phyloP scores from a whole-genome alignment of 1,140 invertebrate genomes.

The Apolygus lucorum region DNA sequence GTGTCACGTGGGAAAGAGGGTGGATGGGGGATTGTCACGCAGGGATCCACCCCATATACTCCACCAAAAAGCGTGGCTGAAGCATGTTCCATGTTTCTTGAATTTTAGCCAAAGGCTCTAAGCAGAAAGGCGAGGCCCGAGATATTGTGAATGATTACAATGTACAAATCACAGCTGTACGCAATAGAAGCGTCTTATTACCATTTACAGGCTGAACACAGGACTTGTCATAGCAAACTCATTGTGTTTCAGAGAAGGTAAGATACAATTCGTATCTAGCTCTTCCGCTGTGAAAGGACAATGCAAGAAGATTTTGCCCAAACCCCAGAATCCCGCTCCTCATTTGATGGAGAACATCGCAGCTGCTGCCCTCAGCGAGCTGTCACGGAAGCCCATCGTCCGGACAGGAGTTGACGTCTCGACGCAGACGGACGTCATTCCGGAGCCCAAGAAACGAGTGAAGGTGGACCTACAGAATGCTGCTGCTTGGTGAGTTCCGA shows the following conservation, averaged over 20 bases:
- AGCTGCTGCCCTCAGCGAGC: constrained; percentile 26
- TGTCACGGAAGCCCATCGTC: constrained; percentile 26
- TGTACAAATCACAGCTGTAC: too few relatives aligned
- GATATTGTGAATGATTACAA: too few relatives aligned
- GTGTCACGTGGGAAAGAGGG: too few relatives aligned
- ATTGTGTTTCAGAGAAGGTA: not conserved
- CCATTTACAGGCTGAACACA: too few relatives aligned
- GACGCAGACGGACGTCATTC: constrained; percentile 16
- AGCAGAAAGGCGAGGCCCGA: too few relatives aligned
- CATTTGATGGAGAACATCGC: constrained; percentile 26
- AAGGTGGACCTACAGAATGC: not conserved
- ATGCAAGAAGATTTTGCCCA: constrained; percentile 16
- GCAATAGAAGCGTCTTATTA: too few relatives aligned
- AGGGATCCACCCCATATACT: too few relatives aligned
- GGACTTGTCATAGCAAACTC: too few relatives aligned
- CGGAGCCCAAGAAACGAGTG: not conserved
- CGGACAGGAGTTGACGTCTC: constrained; percentile 17
- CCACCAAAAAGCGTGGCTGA: too few relatives aligned
- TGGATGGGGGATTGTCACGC: too few relatives aligned
- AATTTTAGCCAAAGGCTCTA: too few relatives aligned
- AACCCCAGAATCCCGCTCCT: not conserved
- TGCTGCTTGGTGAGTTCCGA: not conserved
- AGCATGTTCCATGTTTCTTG: too few relatives aligned
- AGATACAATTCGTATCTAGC: not conserved
- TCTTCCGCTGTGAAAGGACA: not conserved